These are phyloP conservation scores for Limosa lapponica DNA, from an alignment of 2,797 vertebrate genomes.

Conservation along the genomic window DNA sequence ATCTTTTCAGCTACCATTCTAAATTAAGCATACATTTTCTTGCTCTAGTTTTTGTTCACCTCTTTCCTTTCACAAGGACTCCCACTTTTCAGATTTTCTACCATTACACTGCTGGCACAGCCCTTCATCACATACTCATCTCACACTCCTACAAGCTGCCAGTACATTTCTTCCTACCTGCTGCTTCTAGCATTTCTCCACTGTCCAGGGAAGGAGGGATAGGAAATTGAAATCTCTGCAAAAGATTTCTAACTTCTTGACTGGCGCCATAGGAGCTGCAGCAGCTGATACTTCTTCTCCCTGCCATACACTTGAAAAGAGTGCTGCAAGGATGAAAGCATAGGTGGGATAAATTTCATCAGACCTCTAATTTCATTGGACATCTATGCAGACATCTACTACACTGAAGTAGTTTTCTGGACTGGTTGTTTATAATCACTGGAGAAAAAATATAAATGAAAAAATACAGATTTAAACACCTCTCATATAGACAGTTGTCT, in stretches of 20 bases:
- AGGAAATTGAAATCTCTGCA: neutral
- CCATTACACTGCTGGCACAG: slow-evolving; percentile 24
- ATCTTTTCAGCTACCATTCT: neutral
- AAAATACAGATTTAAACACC: no score
- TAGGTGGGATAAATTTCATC: neutral
- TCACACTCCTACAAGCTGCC: slow-evolving; percentile 40
- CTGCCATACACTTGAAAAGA: neutral
- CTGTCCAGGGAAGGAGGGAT: neutral
- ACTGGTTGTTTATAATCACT: neutral
- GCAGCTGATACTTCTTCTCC: neutral
- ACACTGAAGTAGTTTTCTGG: neutral
- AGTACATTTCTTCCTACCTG: slow-evolving; percentile 42
- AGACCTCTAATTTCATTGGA: neutral
- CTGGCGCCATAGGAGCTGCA: neutral
- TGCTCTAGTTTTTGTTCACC: slow-evolving; percentile 31
- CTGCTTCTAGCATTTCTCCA: slow-evolving; percentile 12
- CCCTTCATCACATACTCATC: slow-evolving; percentile 55
- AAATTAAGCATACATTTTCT: neutral
- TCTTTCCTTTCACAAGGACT: slow-evolving; percentile 33
- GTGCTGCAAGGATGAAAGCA: neutral
- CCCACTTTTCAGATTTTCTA: slow-evolving; percentile 53
- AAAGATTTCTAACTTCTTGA: neutral
- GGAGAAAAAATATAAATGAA: neutral
- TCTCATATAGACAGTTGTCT: neutral
- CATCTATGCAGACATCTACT: neutral